Percentiles rank a stretch among this genome's conserved stretches.
Evolutionary conservation across 2,113 vertebrate species (phyloP).

Genomic region (Tichodroma muraria): DNA sequence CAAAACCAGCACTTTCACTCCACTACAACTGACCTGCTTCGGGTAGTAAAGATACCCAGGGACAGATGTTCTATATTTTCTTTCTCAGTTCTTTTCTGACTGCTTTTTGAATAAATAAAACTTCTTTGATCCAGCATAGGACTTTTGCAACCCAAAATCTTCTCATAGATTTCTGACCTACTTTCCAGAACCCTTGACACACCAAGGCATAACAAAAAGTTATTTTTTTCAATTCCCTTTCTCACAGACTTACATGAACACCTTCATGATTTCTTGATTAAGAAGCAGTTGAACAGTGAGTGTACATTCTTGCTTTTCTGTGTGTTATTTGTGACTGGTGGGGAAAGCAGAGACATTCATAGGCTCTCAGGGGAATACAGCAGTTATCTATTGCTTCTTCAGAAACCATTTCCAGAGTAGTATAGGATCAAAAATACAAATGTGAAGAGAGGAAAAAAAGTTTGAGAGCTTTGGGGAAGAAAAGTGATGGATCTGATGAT

Average conservation of each 20-base stretch:
- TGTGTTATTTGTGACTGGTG: background rate
- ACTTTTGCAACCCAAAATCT: background rate
- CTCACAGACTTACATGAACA: background rate
- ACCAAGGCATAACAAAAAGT: background rate
- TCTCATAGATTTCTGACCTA: background rate
- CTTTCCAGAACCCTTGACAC: background rate
- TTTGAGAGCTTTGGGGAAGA: background rate
- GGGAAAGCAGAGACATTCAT: background rate
- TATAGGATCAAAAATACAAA: background rate
- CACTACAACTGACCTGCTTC: background rate
- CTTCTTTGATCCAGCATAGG: background rate
- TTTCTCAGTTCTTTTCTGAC: background rate
- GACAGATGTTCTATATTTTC: background rate
- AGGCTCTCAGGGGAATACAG: background rate
- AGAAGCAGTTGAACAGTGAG: background rate
- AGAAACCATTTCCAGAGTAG: background rate
- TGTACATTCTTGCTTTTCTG: background rate
- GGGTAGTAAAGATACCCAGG: background rate
- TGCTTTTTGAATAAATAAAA: background rate
- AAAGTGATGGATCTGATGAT: background rate
- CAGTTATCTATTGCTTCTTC: background rate
- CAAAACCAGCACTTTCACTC: background rate
- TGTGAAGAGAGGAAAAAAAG: background rate
- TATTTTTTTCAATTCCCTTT: background rate
- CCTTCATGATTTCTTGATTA: background rate